These are phyloP conservation scores for Limanda limanda DNA, from an alignment of 2,113 vertebrate species.

Conservation along the genomic window DNA sequence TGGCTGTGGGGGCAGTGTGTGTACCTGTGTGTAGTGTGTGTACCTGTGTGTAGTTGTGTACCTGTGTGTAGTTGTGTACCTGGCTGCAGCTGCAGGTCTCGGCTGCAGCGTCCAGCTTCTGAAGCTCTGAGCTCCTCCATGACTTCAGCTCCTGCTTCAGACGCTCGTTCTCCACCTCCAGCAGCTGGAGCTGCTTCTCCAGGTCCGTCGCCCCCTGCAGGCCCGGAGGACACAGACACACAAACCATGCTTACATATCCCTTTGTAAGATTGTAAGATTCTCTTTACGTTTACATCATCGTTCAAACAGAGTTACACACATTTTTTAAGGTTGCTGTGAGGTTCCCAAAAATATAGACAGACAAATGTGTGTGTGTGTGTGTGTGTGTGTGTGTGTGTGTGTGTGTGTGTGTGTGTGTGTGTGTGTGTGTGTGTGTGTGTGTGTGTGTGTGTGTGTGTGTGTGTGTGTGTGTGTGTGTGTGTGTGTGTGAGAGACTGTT, in stretches of 20 bases:
- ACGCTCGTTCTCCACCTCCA: slow-evolving; percentile 90
- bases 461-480: no score
- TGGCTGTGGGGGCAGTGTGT: background rate
- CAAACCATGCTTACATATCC: background rate
- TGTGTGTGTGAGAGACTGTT: background rate
- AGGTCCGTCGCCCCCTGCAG: slow-evolving; percentile 90
- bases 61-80: no score
- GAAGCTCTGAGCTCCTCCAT: slow-evolving; percentile 81
- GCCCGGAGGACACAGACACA: background rate
- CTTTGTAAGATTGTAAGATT: background rate
- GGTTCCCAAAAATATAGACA: background rate
- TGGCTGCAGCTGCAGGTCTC: slow-evolving; percentile 59
- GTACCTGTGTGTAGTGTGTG: background rate
- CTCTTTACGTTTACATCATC: background rate
- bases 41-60: slow-evolving; percentile 72
- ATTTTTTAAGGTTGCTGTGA: background rate
- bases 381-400: background rate
- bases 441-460: no score
- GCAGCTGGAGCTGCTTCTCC: slow-evolving; percentile 94
- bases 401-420: background rate
- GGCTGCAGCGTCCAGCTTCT: slow-evolving; percentile 62
- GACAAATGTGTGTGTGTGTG: background rate
- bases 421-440: background rate
- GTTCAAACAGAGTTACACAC: no score
- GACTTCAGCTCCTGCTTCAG: slow-evolving; percentile 89